Conservation (phyloP, 1,140 invertebrate species). For the Eubasilissa regina region DNA sequence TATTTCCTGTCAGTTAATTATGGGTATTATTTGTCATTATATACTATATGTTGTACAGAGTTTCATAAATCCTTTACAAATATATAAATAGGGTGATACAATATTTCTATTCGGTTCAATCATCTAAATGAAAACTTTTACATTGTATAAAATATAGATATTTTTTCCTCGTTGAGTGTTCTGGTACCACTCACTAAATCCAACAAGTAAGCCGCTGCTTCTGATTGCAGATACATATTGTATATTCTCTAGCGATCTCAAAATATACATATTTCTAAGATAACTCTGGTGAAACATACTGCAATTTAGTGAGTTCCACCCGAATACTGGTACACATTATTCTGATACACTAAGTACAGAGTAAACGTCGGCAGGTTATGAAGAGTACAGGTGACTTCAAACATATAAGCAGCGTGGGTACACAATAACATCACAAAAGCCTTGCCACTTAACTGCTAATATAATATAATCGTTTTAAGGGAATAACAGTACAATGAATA, state of each 20-base stretch:
- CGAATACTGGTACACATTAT: too few species aligned
- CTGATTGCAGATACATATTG: too few species aligned
- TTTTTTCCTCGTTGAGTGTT: constrained; percentile 7
- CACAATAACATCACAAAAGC: constrained; percentile 41
- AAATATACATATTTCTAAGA: too few species aligned
- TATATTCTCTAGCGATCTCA: too few species aligned
- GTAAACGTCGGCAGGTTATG: too few species aligned
- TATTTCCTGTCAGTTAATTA: background rate
- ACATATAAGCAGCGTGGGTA: constrained; percentile 46
- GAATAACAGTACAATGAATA: constrained; percentile 6
- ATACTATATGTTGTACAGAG: constrained; percentile 43
- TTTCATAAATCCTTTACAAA: constrained; percentile 44
- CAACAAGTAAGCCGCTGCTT: too few species aligned
- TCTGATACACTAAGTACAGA: background rate
- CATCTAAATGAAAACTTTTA: constrained; percentile 8
- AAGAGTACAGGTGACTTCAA: constrained; percentile 21
- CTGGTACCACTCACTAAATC: background rate
- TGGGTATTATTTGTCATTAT: constrained; percentile 48
- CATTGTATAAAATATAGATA: constrained; percentile 24
- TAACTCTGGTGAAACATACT: too few species aligned
- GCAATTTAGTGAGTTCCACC: too few species aligned
- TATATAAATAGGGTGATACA: constrained; percentile 49
- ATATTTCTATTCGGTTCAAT: constrained; percentile 10
- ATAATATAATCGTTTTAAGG: background rate
- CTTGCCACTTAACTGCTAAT: constrained; percentile 14